phyloP scores from a whole-genome alignment of 2,888 invertebrate species.

The Trachelus tabidus region DNA sequence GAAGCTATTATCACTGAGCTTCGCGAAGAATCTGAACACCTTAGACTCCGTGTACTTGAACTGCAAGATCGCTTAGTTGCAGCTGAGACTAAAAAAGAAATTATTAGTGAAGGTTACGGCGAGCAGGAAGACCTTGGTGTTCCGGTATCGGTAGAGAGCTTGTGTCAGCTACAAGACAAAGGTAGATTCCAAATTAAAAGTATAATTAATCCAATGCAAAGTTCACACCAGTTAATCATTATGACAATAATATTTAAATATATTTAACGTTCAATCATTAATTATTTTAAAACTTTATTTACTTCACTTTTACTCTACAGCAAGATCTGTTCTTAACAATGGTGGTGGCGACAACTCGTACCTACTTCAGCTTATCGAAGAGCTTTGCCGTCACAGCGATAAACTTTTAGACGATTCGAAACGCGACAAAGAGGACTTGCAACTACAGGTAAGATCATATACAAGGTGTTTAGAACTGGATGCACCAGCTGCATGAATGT shows the following conservation, averaged over 20 bases:
- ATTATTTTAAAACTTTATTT: neutral
- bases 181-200: constrained; percentile 38
- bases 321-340: constrained; percentile 65
- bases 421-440: constrained; percentile 77
- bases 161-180: constrained; percentile 59
- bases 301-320: constrained; percentile 43
- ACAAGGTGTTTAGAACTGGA: neutral
- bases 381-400: constrained; percentile 71
- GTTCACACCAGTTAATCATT: too few species aligned
- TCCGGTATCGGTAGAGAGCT: constrained; percentile 51
- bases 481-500: constrained; percentile 35
- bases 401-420: constrained; percentile 74
- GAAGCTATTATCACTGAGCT: constrained; percentile 66
- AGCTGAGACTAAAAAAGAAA: constrained; percentile 67
- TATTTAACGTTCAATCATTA: neutral
- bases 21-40: constrained; percentile 64
- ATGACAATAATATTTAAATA: neutral
- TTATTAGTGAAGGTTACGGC: constrained; percentile 70
- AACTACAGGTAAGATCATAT: constrained; percentile 74
- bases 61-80: constrained; percentile 67
- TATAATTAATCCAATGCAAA: neutral
- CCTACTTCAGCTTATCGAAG: constrained; percentile 72
- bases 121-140: constrained; percentile 53
- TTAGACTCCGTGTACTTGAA: constrained; percentile 73
- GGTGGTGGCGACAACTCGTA: constrained; percentile 64